phyloP scores from a whole-genome alignment of 2,797 vertebrate genomes.

The Numenius phaeopus region DNA sequence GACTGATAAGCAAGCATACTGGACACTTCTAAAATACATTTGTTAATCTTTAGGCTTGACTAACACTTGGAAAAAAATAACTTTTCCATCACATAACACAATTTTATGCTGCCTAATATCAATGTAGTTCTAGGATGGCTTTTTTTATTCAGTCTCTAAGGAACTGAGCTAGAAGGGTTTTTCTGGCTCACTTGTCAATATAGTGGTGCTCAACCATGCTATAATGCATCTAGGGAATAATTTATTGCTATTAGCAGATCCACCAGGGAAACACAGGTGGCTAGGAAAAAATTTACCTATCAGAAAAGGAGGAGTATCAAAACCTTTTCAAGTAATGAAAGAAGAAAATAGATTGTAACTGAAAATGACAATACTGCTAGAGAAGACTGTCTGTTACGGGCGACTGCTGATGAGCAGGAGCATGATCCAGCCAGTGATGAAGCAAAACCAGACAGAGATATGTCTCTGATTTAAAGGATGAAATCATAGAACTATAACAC shows the following conservation, averaged over 20 bases:
- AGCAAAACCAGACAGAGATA: not conserved
- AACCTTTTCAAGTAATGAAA: not conserved
- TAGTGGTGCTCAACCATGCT: not conserved
- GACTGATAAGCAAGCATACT: not conserved
- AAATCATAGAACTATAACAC: not conserved
- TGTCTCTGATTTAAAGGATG: not conserved
- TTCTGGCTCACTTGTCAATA: constrained; percentile 38
- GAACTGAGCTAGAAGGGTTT: constrained; percentile 3
- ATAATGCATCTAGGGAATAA: constrained; percentile 41
- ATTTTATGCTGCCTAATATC: not conserved
- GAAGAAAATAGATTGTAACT: not conserved
- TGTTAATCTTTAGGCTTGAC: not conserved
- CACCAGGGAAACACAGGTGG: not conserved
- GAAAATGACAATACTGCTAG: not conserved
- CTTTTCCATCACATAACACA: not conserved
- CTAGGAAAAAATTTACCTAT: constrained; percentile 15
- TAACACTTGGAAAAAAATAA: not conserved
- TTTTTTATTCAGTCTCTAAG: constrained; percentile 13
- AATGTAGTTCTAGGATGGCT: not conserved
- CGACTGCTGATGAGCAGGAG: not conserved
- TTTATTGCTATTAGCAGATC: constrained; percentile 54
- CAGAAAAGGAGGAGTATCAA: not conserved
- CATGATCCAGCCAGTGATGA: not conserved
- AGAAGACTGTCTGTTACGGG: not conserved
- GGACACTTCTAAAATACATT: not conserved